phyloP scores from a whole-genome alignment of 2,888 invertebrate species.

The Tipula unca region DNA sequence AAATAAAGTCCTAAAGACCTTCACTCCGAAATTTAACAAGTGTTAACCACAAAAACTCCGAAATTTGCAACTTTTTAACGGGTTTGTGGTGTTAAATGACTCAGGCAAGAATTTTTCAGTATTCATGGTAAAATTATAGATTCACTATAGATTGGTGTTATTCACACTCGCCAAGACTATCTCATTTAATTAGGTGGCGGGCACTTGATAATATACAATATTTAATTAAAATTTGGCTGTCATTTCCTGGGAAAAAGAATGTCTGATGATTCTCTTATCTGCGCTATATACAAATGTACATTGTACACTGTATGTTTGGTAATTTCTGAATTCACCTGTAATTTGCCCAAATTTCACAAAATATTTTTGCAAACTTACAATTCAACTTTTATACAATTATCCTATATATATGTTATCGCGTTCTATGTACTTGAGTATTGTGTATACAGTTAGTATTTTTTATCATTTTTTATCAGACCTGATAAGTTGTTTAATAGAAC shows the following conservation, averaged over 20 bases:
- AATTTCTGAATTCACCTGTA: neutral
- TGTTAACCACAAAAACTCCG: too few relatives aligned
- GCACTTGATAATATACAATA: neutral
- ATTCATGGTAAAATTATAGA: neutral
- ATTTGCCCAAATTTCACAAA: neutral
- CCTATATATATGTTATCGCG: neutral
- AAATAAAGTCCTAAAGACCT: too few relatives aligned
- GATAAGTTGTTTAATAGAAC: neutral
- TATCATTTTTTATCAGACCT: conserved; percentile 10
- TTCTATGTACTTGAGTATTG: neutral
- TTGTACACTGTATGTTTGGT: neutral
- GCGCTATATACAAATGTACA: neutral
- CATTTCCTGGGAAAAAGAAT: neutral
- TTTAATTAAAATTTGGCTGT: neutral
- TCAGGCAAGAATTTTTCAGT: too few relatives aligned
- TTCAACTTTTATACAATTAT: neutral
- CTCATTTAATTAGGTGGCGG: neutral
- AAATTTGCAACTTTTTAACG: too few relatives aligned
- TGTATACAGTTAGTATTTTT: neutral
- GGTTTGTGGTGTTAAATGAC: too few relatives aligned
- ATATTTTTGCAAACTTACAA: neutral
- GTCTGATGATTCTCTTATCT: neutral
- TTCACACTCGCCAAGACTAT: neutral
- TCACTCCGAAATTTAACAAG: too few relatives aligned
- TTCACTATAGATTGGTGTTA: neutral